Conservation (phyloP, 1,140 invertebrate genomes). For the Lysiphlebus fabarum region DNA sequence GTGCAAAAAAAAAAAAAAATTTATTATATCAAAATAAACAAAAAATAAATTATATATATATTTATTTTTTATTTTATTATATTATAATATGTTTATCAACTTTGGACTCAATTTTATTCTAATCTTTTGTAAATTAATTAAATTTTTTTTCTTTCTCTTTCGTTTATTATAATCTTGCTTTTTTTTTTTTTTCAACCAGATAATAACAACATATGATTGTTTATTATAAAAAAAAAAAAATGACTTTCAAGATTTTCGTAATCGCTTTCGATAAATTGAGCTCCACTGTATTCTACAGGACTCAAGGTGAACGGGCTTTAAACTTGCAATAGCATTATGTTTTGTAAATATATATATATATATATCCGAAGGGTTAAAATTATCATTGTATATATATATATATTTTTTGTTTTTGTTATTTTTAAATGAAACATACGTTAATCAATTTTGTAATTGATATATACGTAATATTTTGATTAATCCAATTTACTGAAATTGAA, state of each 20-base stretch:
- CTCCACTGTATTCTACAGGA: constrained; percentile 43
- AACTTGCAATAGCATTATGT: constrained; percentile 41
- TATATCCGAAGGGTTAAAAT: constrained; percentile 33
- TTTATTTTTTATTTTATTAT: background rate
- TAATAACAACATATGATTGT: background rate
- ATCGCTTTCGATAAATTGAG: constrained; percentile 29
- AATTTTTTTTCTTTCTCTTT: background rate
- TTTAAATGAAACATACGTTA: too few species aligned
- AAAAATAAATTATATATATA: background rate
- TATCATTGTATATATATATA: constrained; percentile 13
- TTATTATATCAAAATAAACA: background rate
- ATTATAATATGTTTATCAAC: background rate
- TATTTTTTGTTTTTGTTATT: background rate
- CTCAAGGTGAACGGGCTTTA: constrained; percentile 54
- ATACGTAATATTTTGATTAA: too few species aligned
- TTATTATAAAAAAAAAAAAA: background rate
- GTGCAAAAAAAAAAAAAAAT: background rate
- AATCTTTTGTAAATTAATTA: too few species aligned
- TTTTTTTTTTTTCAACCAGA: background rate
- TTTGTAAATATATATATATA: constrained; percentile 24
- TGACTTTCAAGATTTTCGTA: background rate
- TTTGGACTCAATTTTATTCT: too few species aligned
- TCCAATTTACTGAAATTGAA: too few species aligned
- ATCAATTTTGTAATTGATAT: too few species aligned
- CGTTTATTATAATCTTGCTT: background rate